Conservation (phyloP, 2,888 invertebrate genomes). For the Ormyrus nitidulus region DNA sequence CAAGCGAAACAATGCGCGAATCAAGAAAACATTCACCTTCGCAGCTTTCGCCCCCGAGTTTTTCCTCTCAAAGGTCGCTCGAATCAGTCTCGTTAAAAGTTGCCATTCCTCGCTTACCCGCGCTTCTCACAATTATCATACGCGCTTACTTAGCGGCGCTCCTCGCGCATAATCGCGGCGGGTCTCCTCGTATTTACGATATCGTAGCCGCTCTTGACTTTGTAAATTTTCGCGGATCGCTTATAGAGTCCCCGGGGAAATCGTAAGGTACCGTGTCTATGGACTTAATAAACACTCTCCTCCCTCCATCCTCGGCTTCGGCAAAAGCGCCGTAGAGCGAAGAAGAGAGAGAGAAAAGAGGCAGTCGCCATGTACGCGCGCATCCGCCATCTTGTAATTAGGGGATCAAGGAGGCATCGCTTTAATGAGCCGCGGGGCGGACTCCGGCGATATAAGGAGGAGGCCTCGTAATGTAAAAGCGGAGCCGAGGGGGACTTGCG, state of each 20-base stretch:
- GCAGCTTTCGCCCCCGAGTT: no score
- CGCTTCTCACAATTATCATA: constrained; percentile 40
- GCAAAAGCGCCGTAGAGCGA: not conserved
- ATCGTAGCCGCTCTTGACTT: constrained; percentile 1
- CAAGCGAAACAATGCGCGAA: no score
- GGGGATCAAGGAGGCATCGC: constrained; percentile 71
- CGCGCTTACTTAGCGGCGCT: not conserved
- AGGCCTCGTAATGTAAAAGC: constrained; percentile 62
- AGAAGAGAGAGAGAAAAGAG: not conserved
- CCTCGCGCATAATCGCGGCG: not conserved
- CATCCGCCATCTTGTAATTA: constrained; percentile 74
- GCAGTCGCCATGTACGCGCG: constrained; percentile 68
- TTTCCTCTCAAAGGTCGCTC: no score
- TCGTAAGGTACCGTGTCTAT: constrained; percentile 21
- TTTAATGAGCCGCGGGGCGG: constrained; percentile 71
- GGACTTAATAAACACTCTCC: constrained; percentile 37
- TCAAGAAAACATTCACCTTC: no score
- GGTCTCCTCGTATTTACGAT: not conserved
- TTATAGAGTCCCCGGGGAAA: constrained; percentile 16
- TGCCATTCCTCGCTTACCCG: not conserved
- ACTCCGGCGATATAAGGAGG: constrained; percentile 56
- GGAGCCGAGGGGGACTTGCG: constrained; percentile 55
- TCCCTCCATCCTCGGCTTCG: not conserved
- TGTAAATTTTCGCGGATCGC: constrained; percentile 17
- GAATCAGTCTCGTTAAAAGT: no score